Evolutionary conservation across 53 echinoderm and acorn worm genomes (phyloP), one percentile per base, ranked within the genome.

Genomic region (Arbacia lixula): DNA sequence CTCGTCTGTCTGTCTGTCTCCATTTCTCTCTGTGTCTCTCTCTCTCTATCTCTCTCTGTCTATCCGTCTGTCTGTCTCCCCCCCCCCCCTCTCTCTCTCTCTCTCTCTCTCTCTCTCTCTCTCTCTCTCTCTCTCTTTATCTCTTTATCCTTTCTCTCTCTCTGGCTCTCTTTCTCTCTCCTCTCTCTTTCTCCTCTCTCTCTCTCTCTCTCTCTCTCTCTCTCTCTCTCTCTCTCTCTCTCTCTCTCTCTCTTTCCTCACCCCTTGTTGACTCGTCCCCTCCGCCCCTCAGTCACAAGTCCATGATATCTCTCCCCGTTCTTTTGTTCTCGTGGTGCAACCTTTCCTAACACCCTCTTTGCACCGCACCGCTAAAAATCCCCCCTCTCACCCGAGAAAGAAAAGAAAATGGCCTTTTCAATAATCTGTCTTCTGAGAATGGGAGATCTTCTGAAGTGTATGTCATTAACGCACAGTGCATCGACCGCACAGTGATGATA

Each of bases 261-360:
- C n/a, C n/a, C n/a, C n/a, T n/a, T n/a, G n/a, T n/a, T 35, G 6
- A 21, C 37, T 37, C 12, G 66, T 32, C 31, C 32, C 38, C 66
- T 21, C 24, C n/a, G 16, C 12, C 24, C 12, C 24, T 3, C 33
- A 32, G 17, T 62, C 17, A 62, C 63, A 32, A 6, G 63, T 1
- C 32, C 33, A 62, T 62, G 33, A 6, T 12, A 62, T 22, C 63
- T 1, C 33, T n/a, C 63, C 33, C 38, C 6, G 36, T 24, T 12
- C 22, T 66, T 33, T 66, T 66, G 66, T 66, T 27, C n/a, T 66
- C 37, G 36, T 66, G 36, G 36, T 24, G 21, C 21, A 22, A 36
- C n/a, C 36, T 66, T 38, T 66, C 37, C 38, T 36, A 36, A 36
- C 66, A 66, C 16, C 66, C 66, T 66, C 66, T 66, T 66, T 66